Conservation (phyloP, 2,888 invertebrate genomes). For the Epinotia bilunana region DNA sequence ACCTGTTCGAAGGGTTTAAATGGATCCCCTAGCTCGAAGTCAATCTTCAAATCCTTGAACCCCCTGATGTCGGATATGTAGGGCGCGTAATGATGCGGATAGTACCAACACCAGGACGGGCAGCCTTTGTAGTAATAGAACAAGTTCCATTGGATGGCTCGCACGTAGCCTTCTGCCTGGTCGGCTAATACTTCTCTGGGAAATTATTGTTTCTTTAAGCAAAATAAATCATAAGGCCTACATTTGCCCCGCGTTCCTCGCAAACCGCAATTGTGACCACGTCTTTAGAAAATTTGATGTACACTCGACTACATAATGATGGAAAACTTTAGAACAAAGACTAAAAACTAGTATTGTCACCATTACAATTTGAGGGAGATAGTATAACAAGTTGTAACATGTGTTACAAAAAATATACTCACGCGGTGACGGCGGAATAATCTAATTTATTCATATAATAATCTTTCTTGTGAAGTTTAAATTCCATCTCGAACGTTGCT, state of each 20-base stretch:
- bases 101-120: constrained; percentile 99
- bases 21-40: constrained; percentile 93
- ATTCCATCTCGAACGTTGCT: constrained; percentile 88
- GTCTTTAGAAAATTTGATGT: no score
- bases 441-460: constrained; percentile 97
- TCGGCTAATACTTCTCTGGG: constrained; percentile 89
- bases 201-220: background rate
- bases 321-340: no score
- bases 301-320: no score
- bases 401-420: constrained; percentile 57
- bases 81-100: constrained; percentile 98
- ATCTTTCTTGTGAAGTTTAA: constrained; percentile 92
- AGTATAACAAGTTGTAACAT: no score
- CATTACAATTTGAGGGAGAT: no score
- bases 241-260: no score
- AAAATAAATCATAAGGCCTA: no score
- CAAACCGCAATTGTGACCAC: no score
- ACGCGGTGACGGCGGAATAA: constrained; percentile 91
- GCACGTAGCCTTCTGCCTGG: constrained; percentile 95
- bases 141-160: constrained; percentile 98
- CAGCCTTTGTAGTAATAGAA: constrained; percentile 98
- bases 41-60: constrained; percentile 90
- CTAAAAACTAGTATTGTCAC: no score
- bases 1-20: constrained; percentile 97
- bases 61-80: constrained; percentile 96